Evolutionary conservation across 2,113 vertebrate genomes (phyloP), one percentile per base, ranked within the genome.

Genomic region (Eudyptes chrysolophus): DNA sequence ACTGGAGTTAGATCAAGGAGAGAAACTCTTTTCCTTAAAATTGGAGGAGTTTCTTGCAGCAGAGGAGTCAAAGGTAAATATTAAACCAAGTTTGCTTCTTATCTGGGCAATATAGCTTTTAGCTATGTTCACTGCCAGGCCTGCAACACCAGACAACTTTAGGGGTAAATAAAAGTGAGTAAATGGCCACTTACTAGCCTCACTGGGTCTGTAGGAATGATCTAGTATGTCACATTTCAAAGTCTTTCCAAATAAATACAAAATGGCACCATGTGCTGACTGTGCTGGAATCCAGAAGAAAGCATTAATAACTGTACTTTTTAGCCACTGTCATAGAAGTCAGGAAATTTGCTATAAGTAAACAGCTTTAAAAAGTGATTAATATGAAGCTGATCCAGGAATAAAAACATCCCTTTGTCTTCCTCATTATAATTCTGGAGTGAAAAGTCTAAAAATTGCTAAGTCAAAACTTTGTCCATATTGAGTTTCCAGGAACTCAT

Each of bases 151-250:
- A 66, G 71, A 58, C 36, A 91, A 79, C 68, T 96, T 96, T 96
- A 97, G 55, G 55, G 69, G 64, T 51, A 66, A 92, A 94, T 84
- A 94, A 94, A 96, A 94, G 60, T 95, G 94, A 94, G 55, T 92
- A 48, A 94, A 81, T n/a, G 84, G 42, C 72, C 89, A 81, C 27
- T 91, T 95, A 22, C 40, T n/a, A 51, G 64, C 21, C 48, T 77
- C 76, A 29, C 25, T 0, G 3, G 55, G 57, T 21, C 36, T n/a
- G 40, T 4, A 74, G 64, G 25, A 49, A 68, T 48, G 60, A 95
- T 71, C 34, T 64, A 90, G 66, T 10, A 20, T 4, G 16, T 3
- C 75, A 57, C 78, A 66, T 40, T 36, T 16, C 48, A 16, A 74
- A 36, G 76, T 36, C n/a, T 38, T 48, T 18, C 74, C 69, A 52